Percentiles rank a stretch among this genome's conserved stretches.
These are phyloP conservation scores for Odontamblyopus lacepedii DNA, from an alignment of 2,797 vertebrate genomes.

Conservation along the genomic window DNA sequence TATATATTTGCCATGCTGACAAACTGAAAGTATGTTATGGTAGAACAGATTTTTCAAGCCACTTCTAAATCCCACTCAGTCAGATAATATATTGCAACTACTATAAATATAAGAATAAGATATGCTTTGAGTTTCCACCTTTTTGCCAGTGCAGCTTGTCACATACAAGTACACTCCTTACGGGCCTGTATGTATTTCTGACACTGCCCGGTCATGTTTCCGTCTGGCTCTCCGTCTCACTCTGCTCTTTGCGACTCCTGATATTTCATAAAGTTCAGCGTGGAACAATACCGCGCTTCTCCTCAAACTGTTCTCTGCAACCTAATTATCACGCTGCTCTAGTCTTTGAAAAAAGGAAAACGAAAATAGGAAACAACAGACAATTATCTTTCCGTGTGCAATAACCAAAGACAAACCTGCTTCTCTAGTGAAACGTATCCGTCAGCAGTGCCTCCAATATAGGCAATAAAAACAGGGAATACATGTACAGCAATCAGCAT, in stretches of 20 bases:
- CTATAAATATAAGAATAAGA: neutral
- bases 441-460: conserved; percentile 57
- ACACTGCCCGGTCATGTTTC: conserved; percentile 55
- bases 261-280: conserved; percentile 77
- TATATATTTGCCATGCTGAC: too few relatives aligned
- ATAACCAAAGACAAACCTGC: conserved; percentile 73
- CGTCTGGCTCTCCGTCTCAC: conserved; percentile 46
- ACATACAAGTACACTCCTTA: conserved; percentile 61
- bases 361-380: conserved; percentile 62
- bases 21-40: too few relatives aligned
- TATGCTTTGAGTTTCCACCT: neutral
- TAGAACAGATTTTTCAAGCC: neutral
- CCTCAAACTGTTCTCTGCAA: conserved; percentile 66
- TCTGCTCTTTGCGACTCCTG: conserved; percentile 57
- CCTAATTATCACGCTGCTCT: conserved; percentile 71
- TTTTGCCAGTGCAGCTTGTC: conserved; percentile 32
- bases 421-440: conserved; percentile 68
- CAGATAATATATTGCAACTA: neutral
- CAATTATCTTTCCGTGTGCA: conserved; percentile 67
- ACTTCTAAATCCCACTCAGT: too few relatives aligned
- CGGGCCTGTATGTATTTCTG: conserved; percentile 54
- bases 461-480: conserved; percentile 55
- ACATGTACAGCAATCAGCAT: conserved; percentile 58
- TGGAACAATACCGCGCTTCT: conserved; percentile 69
- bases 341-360: conserved; percentile 20